phyloP scores from a whole-genome alignment of 2,113 vertebrate genomes.

The Podiceps cristatus region DNA sequence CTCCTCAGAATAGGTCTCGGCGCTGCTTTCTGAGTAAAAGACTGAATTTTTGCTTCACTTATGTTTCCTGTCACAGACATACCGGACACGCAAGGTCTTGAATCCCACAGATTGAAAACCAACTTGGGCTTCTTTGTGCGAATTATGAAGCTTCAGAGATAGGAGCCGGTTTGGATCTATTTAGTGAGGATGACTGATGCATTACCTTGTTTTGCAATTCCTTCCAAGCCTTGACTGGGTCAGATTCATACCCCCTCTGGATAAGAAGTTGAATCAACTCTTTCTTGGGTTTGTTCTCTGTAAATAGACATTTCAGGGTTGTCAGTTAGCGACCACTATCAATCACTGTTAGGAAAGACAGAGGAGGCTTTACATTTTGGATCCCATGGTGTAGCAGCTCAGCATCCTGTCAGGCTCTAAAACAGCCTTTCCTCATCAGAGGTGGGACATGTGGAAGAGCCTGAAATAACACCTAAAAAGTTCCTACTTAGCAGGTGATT shows the following conservation, averaged over 20 bases:
- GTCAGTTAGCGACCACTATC: background rate
- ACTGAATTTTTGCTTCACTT: background rate
- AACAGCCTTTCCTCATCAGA: background rate
- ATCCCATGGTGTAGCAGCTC: background rate
- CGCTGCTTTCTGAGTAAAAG: background rate
- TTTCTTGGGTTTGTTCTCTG: conserved; percentile 99
- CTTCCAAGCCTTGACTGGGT: conserved; percentile 96
- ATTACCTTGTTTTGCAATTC: conserved; percentile 90
- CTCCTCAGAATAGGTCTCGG: background rate
- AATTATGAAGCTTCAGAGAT: background rate
- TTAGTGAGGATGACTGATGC: background rate
- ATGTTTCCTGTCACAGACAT: background rate
- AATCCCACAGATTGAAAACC: background rate
- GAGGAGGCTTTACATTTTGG: background rate
- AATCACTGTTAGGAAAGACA: background rate
- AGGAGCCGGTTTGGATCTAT: background rate
- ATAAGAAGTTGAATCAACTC: conserved; percentile 92
- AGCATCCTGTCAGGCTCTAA: background rate
- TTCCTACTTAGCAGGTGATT: background rate
- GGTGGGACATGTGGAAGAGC: background rate
- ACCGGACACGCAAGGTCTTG: accelerated
- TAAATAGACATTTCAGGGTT: conserved; percentile 29
- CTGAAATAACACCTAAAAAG: background rate
- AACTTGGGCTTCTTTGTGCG: background rate
- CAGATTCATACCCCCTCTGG: conserved; percentile 93